Evolutionary conservation across 2,888 invertebrate genomes (phyloP).

Genomic region (Drosophila mulleri): DNA sequence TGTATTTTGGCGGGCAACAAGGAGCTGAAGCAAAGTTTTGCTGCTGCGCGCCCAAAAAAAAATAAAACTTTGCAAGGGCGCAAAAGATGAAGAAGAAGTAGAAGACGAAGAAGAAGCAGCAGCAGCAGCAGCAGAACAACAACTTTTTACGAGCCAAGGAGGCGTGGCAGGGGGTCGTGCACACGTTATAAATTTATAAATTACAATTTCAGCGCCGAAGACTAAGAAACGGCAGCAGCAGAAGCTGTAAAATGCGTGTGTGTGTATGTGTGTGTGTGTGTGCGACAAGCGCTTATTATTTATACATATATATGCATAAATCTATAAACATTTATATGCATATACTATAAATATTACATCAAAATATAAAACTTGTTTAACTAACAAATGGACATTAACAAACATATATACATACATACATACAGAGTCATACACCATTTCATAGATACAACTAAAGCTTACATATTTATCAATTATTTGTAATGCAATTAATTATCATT

Average conservation of each 20-base stretch:
- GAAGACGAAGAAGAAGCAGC: not conserved
- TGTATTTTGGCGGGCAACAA: slow-evolving; percentile 65
- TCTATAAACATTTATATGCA: slow-evolving; percentile 1
- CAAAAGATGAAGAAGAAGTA: not conserved
- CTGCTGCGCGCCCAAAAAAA: slow-evolving; percentile 56
- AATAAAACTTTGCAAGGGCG: slow-evolving; percentile 27
- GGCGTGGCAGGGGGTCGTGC: slow-evolving; percentile 2
- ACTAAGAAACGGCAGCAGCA: slow-evolving; percentile 1
- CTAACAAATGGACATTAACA: not conserved
- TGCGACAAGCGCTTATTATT: slow-evolving; percentile 41
- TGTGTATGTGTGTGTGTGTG: not conserved
- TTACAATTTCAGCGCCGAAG: slow-evolving; percentile 77
- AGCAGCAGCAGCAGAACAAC: not conserved
- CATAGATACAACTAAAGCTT: slow-evolving; percentile 4
- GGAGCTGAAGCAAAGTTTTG: slow-evolving; percentile 41
- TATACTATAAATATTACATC: slow-evolving; percentile 13
- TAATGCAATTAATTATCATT: not conserved
- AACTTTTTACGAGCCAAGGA: slow-evolving; percentile 8
- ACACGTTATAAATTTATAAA: slow-evolving; percentile 84
- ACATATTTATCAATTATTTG: slow-evolving; percentile 3
- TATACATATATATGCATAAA: slow-evolving; percentile 16
- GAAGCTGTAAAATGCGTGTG: slow-evolving; percentile 1
- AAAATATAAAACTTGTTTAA: not conserved
- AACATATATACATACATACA: not conserved
- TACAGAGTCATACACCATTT: not conserved